Base-by-base conservation (phyloP, 2,797 vertebrate species). In the Peromyscus melanophrys region DNA sequence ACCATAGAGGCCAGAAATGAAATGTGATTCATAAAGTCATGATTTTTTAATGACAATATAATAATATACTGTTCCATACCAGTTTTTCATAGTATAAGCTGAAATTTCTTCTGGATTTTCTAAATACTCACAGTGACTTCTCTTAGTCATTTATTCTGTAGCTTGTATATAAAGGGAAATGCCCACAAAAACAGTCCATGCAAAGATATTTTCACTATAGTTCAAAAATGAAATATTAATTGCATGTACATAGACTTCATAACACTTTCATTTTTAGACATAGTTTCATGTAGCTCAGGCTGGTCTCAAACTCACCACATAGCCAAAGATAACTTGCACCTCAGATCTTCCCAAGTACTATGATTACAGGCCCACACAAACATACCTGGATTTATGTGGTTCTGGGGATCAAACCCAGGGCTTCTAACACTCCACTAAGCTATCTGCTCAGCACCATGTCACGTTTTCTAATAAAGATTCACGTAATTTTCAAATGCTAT, bases 21-120 rank as follows among this genome's bases (percentile, higher is more conserved):
- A 92, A 97, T 90, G 63, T 83, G 87, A 96, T 96, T 97, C 59
- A 95, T 87, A 95, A 94, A 96, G 80, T 97, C 95, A 98, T 98
- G 91, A 96, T 96, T 98, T 97, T 98, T 97, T 97, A 98, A 98
- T 97, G 90, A 96, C 59, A 85, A 81, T 93, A 91, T 96, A 97
- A 97, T 97, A 96, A 96, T 96, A 96, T 59, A 96, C 43, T 88
- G 59, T 13, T 95, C 80, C 27, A 84, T 31, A 73, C 73, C 61
- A 93, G 55, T 84, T 92, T 96, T 95, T 96, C 80, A 96, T 91
- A 95, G 92, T 73, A 82, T 21, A 84, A 89, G 55, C 46, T 78
- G 67, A 81, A 88, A 80, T 82, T 96, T 96, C 82, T 94, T 94
- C 37, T 76, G 21, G 78, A 49, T 94, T 96, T 84, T 89, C 61